Conservation (phyloP, 2,888 invertebrate species). For the Bombylius major region DNA sequence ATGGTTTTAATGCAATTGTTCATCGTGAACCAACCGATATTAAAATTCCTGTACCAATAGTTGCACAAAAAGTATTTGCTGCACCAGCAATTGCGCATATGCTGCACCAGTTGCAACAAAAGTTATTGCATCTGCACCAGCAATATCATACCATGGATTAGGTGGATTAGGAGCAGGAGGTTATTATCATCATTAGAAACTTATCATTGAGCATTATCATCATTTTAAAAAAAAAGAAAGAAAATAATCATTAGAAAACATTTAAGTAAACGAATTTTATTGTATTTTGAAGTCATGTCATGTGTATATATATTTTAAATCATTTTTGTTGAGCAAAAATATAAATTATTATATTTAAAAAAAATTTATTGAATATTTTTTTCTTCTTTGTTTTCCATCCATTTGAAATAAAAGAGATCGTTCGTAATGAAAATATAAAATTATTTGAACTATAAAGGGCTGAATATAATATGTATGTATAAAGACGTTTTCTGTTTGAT, state of each 20-base stretch:
- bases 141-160: neutral
- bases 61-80: conserved; percentile 18
- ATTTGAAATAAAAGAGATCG: too few species aligned
- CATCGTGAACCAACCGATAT: conserved; percentile 38
- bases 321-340: neutral
- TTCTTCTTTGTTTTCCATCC: too few species aligned
- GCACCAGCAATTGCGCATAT: conserved; percentile 16
- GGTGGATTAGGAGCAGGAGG: neutral
- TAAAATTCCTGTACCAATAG: conserved; percentile 27
- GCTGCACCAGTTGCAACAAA: conserved; percentile 19
- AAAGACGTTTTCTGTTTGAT: too few species aligned
- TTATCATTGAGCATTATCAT: too few species aligned
- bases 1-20: conserved; percentile 43
- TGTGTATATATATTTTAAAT: too few species aligned
- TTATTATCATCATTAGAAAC: neutral
- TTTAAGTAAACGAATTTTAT: too few species aligned
- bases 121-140: conserved; percentile 16
- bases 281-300: neutral
- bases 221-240: neutral
- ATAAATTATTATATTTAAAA: neutral
- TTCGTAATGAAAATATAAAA: too few species aligned
- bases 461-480: too few species aligned
- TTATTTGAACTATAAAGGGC: too few species aligned
- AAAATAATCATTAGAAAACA: neutral
- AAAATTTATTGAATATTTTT: too few species aligned